These are phyloP conservation scores for Crioceris asparagi DNA, from an alignment of 2,888 invertebrate species.

Conservation along the genomic window DNA sequence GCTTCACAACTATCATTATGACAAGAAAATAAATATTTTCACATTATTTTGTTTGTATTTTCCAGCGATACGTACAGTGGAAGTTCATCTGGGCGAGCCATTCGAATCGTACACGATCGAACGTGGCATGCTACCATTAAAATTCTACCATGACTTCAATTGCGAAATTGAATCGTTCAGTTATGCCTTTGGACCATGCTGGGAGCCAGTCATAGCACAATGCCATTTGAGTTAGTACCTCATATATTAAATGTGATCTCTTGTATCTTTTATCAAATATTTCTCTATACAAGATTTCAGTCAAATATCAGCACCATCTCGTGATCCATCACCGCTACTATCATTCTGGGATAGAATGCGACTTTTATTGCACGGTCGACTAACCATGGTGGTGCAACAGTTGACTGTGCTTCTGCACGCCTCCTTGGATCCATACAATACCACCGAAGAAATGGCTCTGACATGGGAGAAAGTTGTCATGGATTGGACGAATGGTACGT, in stretches of 20 bases:
- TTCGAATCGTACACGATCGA: slow-evolving; percentile 77
- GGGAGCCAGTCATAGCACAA: slow-evolving; percentile 95
- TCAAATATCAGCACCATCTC: slow-evolving; percentile 73
- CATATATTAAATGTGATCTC: neutral
- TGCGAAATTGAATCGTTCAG: slow-evolving; percentile 83
- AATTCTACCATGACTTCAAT: slow-evolving; percentile 96
- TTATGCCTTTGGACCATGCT: slow-evolving; percentile 96
- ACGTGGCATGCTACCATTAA: slow-evolving; percentile 86
- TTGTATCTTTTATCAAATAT: neutral
- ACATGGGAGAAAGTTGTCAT: slow-evolving; percentile 89
- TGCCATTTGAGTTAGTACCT: slow-evolving; percentile 57
- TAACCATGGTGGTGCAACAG: slow-evolving; percentile 79
- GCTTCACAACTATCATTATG: too few relatives aligned
- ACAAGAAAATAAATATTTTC: too few relatives aligned
- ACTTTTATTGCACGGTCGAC: slow-evolving; percentile 80
- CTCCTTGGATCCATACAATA: slow-evolving; percentile 95
- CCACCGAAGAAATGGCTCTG: slow-evolving; percentile 97
- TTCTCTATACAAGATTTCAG: slow-evolving; percentile 57
- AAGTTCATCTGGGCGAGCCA: slow-evolving; percentile 72
- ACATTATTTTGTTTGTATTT: too few relatives aligned
- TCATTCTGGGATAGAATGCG: slow-evolving; percentile 98
- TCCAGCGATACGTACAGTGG: slow-evolving; percentile 63
- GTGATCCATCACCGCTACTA: slow-evolving; percentile 86
- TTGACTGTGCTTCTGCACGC: slow-evolving; percentile 89
- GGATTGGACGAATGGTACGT: slow-evolving; percentile 86